A percentile compares a stretch with the other conserved stretches of the same genome.
Evolutionary conservation across 2,888 invertebrate genomes (phyloP).

Genomic region (Mycalesis mineus): DNA sequence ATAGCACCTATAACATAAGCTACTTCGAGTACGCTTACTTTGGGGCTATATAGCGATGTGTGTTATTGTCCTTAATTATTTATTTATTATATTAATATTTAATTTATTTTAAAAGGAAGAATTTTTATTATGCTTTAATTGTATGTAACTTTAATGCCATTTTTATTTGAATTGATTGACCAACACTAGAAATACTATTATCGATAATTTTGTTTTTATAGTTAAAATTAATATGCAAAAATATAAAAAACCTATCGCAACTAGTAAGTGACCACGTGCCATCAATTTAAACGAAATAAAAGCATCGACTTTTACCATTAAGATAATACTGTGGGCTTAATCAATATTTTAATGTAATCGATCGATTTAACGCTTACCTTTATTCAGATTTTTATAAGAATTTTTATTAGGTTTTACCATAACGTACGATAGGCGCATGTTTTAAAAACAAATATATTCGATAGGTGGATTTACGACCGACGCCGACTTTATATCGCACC

Average conservation of each 20-base stretch:
- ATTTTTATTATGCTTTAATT: too few species aligned
- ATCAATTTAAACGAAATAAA: not conserved
- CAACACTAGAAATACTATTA: too few species aligned
- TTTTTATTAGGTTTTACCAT: slow-evolving; percentile 5
- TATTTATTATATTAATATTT: too few species aligned
- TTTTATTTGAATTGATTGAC: too few species aligned
- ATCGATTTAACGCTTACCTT: slow-evolving; percentile 6
- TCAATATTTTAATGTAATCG: slow-evolving; percentile 11
- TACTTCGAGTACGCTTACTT: too few species aligned
- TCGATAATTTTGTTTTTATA: too few species aligned
- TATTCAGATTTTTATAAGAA: not conserved
- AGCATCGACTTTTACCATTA: not conserved
- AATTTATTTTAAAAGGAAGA: too few species aligned
- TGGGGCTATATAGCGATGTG: too few species aligned
- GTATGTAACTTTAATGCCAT: too few species aligned
- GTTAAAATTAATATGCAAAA: not conserved
- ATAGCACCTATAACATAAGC: too few species aligned
- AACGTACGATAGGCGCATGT: not conserved
- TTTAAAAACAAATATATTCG: slow-evolving; percentile 17
- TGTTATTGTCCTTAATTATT: too few species aligned
- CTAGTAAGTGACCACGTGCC: not conserved
- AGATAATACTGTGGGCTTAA: slow-evolving; percentile 3
- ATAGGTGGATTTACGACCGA: slow-evolving; percentile 21
- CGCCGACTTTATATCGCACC: slow-evolving; percentile 12
- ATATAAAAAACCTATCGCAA: not conserved